These are phyloP conservation scores for Pilophorus perplexus DNA, from an alignment of 2,888 invertebrate species.

Conservation along the genomic window DNA sequence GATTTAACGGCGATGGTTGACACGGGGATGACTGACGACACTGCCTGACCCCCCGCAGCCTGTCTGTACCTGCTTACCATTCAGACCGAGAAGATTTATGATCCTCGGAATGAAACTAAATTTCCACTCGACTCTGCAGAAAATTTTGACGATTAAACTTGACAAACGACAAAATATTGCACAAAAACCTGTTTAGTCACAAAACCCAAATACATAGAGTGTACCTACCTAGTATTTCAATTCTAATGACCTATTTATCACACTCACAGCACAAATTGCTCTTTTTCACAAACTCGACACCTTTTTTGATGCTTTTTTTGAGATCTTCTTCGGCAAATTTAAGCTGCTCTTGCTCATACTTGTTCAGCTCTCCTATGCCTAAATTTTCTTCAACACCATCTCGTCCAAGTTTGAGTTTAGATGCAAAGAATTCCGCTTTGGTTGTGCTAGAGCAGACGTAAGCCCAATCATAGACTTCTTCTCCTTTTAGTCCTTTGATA, in stretches of 20 bases:
- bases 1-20: not conserved
- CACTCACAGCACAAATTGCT: not conserved
- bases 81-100: too few species aligned
- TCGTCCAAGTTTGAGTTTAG: conserved; percentile 72
- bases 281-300: conserved; percentile 83
- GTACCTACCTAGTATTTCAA: too few species aligned
- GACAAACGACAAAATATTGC: too few species aligned
- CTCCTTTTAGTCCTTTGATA: conserved; percentile 81
- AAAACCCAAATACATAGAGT: too few species aligned
- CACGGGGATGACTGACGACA: not conserved
- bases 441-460: conserved; percentile 90
- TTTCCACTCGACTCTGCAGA: too few species aligned
- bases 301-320: conserved; percentile 89
- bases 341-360: conserved; percentile 78
- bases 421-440: conserved; percentile 83
- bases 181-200: too few species aligned
- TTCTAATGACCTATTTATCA: too few species aligned
- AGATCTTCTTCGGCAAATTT: conserved; percentile 89
- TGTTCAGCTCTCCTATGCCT: conserved; percentile 80
- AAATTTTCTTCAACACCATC: conserved; percentile 91
- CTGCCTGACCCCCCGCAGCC: too few species aligned
- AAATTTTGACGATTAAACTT: too few species aligned
- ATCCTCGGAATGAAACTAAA: too few species aligned
- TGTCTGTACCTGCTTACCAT: too few species aligned
- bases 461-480: conserved; percentile 85